phyloP scores from a whole-genome alignment of 2,888 invertebrate genomes.

The Aphodius granarius region DNA sequence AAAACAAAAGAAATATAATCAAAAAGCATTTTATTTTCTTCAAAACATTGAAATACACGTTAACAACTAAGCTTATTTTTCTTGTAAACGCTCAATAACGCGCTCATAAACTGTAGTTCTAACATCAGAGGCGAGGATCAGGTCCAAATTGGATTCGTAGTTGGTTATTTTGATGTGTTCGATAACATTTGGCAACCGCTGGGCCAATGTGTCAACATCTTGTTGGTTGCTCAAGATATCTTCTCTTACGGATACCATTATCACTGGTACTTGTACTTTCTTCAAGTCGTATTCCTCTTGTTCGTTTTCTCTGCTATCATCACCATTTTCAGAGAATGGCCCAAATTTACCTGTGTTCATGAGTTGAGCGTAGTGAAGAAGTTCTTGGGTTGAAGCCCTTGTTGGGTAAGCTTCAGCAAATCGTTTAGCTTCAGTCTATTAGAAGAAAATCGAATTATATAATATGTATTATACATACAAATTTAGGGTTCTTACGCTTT shows the following conservation, averaged over 20 bases:
- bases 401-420: slow-evolving; percentile 19
- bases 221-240: slow-evolving; percentile 56
- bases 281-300: slow-evolving; percentile 55
- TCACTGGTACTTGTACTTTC: slow-evolving; percentile 55
- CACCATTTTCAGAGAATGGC: not conserved
- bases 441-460: not conserved
- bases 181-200: slow-evolving; percentile 46
- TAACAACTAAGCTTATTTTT: not conserved
- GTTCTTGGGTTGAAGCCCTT: slow-evolving; percentile 58
- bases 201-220: slow-evolving; percentile 55
- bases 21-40: not conserved
- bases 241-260: slow-evolving; percentile 58
- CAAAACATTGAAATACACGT: not conserved
- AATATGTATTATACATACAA: not conserved
- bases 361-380: slow-evolving; percentile 73
- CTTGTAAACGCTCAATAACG: slow-evolving; percentile 23
- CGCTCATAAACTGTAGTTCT: slow-evolving; percentile 36
- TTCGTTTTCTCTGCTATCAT: slow-evolving; percentile 15
- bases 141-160: slow-evolving; percentile 64
- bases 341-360: slow-evolving; percentile 50
- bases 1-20: too few species aligned
- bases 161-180: slow-evolving; percentile 54
- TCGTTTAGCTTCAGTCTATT: not conserved
- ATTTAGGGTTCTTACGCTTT: not conserved
- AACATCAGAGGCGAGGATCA: slow-evolving; percentile 59